Percentiles rank a stretch among this genome's conserved stretches.
Conservation (phyloP, 2,888 invertebrate species). For the Drosophila subquinaria region DNA sequence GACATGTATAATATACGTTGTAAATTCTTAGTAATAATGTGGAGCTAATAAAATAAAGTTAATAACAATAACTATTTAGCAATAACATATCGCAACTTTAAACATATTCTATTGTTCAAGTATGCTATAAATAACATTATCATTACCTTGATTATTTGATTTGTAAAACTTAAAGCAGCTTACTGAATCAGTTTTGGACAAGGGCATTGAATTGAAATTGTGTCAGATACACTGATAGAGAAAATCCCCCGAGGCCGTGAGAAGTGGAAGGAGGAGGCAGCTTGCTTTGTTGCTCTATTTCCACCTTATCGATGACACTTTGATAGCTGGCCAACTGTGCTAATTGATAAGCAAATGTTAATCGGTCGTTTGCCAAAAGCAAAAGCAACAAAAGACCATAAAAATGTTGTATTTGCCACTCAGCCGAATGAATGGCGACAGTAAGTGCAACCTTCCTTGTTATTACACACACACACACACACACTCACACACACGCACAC, state of each 20-base stretch:
- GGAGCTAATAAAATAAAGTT: too few relatives aligned
- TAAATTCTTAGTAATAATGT: too few relatives aligned
- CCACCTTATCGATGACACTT: constrained; percentile 58
- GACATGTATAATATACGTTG: too few relatives aligned
- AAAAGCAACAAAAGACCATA: constrained; percentile 43
- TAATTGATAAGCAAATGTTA: constrained; percentile 70
- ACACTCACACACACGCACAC: not conserved
- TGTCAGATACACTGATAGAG: constrained; percentile 6
- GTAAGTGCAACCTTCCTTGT: constrained; percentile 28
- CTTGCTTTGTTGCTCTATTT: constrained; percentile 28
- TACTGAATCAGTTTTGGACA: constrained; percentile 3
- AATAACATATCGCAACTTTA: not conserved
- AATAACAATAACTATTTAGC: not conserved
- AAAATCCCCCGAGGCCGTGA: not conserved
- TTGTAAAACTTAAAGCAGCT: not conserved
- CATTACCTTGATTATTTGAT: not conserved
- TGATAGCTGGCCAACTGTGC: constrained; percentile 70
- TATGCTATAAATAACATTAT: not conserved
- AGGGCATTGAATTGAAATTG: constrained; percentile 6
- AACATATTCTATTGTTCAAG: not conserved
- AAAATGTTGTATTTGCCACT: constrained; percentile 43
- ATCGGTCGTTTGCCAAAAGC: constrained; percentile 56
- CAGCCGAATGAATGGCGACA: constrained; percentile 33
- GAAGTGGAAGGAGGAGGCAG: not conserved
- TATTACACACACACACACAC: not conserved